Conservation (phyloP, 2,113 vertebrate genomes). For the Eleginops maclovinus region DNA sequence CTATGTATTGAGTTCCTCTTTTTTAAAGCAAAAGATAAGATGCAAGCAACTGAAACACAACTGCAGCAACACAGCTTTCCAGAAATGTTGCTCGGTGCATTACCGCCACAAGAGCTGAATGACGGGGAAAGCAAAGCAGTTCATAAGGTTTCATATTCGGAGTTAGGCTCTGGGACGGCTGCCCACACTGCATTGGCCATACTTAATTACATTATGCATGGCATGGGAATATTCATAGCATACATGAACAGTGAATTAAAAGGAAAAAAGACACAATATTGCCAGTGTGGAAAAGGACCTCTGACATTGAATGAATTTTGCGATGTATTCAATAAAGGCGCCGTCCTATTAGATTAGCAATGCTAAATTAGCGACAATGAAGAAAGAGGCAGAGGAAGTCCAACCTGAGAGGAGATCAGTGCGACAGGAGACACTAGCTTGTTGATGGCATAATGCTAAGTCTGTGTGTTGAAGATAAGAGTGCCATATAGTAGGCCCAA, state of each 20-base stretch:
- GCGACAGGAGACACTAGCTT: constrained; percentile 62
- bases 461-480: constrained; percentile 81
- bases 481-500: constrained; percentile 69
- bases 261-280: constrained; percentile 71
- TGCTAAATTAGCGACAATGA: constrained; percentile 79
- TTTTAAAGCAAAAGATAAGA: neutral
- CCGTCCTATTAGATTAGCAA: constrained; percentile 83
- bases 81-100: neutral
- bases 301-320: constrained; percentile 76
- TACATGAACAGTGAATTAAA: constrained; percentile 71
- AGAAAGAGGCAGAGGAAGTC: constrained; percentile 56
- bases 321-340: constrained; percentile 77
- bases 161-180: constrained; percentile 81
- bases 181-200: constrained; percentile 85
- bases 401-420: constrained; percentile 73
- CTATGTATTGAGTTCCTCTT: neutral
- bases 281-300: constrained; percentile 79
- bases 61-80: neutral
- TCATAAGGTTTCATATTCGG: constrained; percentile 86
- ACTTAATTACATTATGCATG: constrained; percentile 86
- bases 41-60: neutral
- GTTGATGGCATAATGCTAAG: constrained; percentile 76
- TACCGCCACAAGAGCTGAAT: constrained; percentile 20
- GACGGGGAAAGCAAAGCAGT: constrained; percentile 54
- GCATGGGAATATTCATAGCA: constrained; percentile 71